Percentiles rank a stretch among this genome's conserved stretches.
Evolutionary conservation across 1,140 invertebrate genomes (phyloP).

Genomic region (Alviniconcha marisindica): DNA sequence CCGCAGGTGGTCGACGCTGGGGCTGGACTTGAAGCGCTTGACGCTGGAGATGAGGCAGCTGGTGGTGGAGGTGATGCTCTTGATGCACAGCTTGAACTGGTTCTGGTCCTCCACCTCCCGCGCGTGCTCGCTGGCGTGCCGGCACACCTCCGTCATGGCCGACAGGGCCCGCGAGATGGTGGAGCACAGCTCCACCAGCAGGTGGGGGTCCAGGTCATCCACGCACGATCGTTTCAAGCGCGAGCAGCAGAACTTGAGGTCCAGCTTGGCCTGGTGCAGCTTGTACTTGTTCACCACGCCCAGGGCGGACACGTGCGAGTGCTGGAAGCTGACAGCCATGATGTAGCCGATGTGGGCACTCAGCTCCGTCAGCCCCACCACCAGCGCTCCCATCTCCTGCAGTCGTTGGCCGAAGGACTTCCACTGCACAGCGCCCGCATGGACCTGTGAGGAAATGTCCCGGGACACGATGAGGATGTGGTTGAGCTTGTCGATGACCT

Average conservation of each 20-base stretch:
- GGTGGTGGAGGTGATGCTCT: conserved; percentile 66
- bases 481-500: conserved; percentile 53
- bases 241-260: conserved; percentile 62
- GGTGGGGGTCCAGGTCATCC: conserved; percentile 61
- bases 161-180: conserved; percentile 62
- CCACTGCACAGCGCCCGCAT: conserved; percentile 48
- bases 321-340: conserved; percentile 52
- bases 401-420: conserved; percentile 52
- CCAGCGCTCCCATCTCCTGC: conserved; percentile 51
- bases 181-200: conserved; percentile 65
- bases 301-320: conserved; percentile 48
- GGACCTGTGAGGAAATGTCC: conserved; percentile 45
- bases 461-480: conserved; percentile 53
- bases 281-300: conserved; percentile 64
- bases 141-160: conserved; percentile 64
- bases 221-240: conserved; percentile 57
- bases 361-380: conserved; percentile 58
- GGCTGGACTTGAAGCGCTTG: conserved; percentile 62
- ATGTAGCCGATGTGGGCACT: conserved; percentile 64
- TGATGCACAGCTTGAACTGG: conserved; percentile 69
- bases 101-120: conserved; percentile 55
- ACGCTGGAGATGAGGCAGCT: conserved; percentile 68
- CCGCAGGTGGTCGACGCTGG: conserved; percentile 50
- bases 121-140: conserved; percentile 57
- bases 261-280: conserved; percentile 59